These are phyloP conservation scores for Astropecten irregularis DNA, from an alignment of 53 echinoderm and acorn worm species.

Conservation along the genomic window DNA sequence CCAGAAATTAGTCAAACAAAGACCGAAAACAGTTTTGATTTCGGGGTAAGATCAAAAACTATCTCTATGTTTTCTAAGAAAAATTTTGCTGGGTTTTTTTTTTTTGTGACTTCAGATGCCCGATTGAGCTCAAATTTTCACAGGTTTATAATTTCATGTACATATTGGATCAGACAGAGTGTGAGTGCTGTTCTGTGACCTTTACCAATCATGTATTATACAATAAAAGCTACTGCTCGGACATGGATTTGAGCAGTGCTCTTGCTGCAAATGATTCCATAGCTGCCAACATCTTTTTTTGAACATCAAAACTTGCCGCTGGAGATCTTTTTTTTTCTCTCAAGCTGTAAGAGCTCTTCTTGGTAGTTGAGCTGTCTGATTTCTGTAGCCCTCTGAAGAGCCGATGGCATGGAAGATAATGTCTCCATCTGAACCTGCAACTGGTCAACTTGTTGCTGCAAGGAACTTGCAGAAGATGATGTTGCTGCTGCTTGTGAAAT, in stretches of 20 bases:
- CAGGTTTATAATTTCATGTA: no score
- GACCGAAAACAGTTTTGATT: no score
- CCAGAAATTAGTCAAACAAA: no score
- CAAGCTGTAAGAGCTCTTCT: conserved; percentile 3
- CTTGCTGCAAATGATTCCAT: neutral
- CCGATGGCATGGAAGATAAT: neutral
- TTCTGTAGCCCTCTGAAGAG: neutral
- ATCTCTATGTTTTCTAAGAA: no score
- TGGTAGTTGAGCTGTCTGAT: neutral
- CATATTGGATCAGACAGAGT: no score
- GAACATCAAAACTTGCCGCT: neutral
- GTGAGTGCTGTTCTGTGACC: no score
- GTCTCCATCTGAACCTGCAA: neutral
- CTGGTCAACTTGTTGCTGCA: conserved; percentile 10
- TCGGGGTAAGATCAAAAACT: no score
- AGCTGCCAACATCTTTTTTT: neutral
- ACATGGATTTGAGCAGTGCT: neutral
- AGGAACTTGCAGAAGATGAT: neutral
- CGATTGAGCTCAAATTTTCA: no score
- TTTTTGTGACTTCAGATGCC: neutral
- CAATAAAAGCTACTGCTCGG: neutral
- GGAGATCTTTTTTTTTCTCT: neutral
- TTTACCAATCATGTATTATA: neutral
- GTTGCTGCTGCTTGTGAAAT: neutral
- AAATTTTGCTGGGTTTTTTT: neutral